Evolutionary conservation across 2,797 vertebrate genomes (phyloP), one percentile per base, ranked within the genome.

Genomic region (Clarias fuscus): DNA sequence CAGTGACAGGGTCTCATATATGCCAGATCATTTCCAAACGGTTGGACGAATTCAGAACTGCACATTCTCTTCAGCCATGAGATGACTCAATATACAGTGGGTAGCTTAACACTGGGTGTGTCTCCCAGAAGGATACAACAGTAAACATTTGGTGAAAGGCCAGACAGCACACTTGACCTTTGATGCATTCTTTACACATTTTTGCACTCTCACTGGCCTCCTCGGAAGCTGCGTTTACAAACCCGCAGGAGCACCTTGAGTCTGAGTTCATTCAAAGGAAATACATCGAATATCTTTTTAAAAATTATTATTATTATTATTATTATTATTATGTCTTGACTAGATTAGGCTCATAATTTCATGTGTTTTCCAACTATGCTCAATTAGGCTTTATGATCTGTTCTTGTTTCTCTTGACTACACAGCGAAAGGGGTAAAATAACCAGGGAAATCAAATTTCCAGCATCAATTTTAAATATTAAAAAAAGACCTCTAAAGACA

Each of bases 371-470:
- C 86, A 90, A 90, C 90, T 89, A 84, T 87, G 85, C 85, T 81
- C 80, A 90, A 90, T 90, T 91, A 88, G 85, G 56, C 85, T 85
- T 90, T 58, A 86, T 86, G 88, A 86, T 85, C 80, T 56, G 53
- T 86, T 73, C 73, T 30, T 48, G 83, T 85, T 87, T 86, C 86
- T 83, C 64, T 85, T 83, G 84, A 86, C 88, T 89, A 80, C 82
- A 81, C 73, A 81, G 85, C 88, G 82, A 84, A 88, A 68, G 79
- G 27, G 40, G 27, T 78, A 59, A 61, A 59, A 77, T 58, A 56
- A 8, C 30, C 61, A 75, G 76, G 84, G 65, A 78, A 82, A 88
- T 86, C 86, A 88, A 48, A 76, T 77, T 85, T 87, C 85, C 65
- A 75, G 83, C 75, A 83, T 76, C 85, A 84, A 86, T 87, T 82